phyloP scores from a whole-genome alignment of 2,888 invertebrate species.

The Marasmarcha lunaedactyla region DNA sequence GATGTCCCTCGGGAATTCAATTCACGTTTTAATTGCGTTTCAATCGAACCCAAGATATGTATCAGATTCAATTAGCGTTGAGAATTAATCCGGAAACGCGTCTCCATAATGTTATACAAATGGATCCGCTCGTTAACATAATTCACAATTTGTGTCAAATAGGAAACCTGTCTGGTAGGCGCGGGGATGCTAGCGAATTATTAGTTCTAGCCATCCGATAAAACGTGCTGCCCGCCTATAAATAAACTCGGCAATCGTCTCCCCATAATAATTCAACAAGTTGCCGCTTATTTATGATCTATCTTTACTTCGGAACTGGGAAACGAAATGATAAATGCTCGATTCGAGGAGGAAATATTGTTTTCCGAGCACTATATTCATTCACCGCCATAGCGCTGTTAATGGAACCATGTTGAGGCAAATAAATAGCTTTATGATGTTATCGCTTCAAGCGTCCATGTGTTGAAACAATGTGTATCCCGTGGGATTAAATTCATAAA shows the following conservation, averaged over 20 bases:
- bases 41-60: background rate
- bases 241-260: background rate
- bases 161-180: background rate
- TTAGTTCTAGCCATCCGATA: background rate
- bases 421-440: no score
- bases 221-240: background rate
- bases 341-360: background rate
- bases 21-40: background rate
- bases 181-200: background rate
- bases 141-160: conserved; percentile 1
- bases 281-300: background rate
- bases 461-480: no score
- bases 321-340: background rate
- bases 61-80: background rate
- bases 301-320: conserved; percentile 1
- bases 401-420: no score
- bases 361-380: background rate
- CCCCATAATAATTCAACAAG: conserved; percentile 1
- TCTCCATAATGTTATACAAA: background rate
- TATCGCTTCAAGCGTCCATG: no score
- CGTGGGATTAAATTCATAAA: no score
- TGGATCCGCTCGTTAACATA: background rate
- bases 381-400: no score
- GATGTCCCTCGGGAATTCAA: background rate
- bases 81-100: background rate